A percentile compares a stretch with the other conserved stretches of the same genome.
These are phyloP conservation scores for Megaustenia siamemsis DNA, from an alignment of 2,888 invertebrate genomes.

Conservation along the genomic window DNA sequence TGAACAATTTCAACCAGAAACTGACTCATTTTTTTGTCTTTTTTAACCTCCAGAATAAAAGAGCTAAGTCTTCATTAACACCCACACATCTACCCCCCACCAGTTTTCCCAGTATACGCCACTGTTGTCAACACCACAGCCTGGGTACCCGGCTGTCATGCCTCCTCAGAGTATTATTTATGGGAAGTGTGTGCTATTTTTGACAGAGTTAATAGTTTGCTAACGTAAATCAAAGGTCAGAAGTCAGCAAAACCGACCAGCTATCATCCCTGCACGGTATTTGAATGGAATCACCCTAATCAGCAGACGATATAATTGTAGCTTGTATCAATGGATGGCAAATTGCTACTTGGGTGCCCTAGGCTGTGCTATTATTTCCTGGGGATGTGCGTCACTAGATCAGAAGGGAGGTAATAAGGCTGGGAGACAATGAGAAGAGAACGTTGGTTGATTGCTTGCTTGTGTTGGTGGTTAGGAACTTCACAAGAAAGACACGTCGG, in stretches of 20 bases:
- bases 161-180: neutral
- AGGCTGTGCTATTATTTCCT: neutral
- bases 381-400: neutral
- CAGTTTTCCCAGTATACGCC: too few relatives aligned
- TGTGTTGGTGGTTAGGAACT: neutral
- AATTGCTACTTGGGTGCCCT: neutral
- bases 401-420: too few relatives aligned
- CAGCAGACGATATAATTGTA: constrained; percentile 2
- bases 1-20: too few relatives aligned
- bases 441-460: neutral
- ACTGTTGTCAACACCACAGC: too few relatives aligned
- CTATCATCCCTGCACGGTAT: neutral
- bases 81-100: too few relatives aligned
- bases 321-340: neutral
- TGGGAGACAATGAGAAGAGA: too few relatives aligned
- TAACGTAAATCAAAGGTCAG: constrained; percentile 1
- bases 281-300: neutral
- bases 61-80: too few relatives aligned
- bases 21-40: too few relatives aligned
- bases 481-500: too few relatives aligned
- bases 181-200: neutral
- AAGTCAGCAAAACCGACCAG: neutral
- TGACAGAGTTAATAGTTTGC: neutral
- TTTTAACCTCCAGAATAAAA: too few relatives aligned
- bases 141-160: neutral